A percentile compares a stretch with the other conserved stretches of the same genome.
These are phyloP conservation scores for Porites evermanni DNA, from an alignment of 92 coral and sea anemone species.

Conservation along the genomic window DNA sequence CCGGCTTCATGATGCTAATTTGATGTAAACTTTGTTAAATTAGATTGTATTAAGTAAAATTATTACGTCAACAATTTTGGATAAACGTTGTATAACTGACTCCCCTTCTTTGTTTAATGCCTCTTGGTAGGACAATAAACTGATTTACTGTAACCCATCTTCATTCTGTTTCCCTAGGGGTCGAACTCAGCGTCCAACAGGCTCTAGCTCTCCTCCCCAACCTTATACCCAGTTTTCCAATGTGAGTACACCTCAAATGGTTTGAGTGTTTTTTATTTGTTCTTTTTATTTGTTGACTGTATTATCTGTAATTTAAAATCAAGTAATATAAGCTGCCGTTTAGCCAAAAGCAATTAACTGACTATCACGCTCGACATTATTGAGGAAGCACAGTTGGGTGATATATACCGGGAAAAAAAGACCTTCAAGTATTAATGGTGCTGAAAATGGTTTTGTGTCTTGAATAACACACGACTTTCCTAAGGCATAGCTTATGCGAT, in stretches of 20 bases:
- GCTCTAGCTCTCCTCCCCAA: slow-evolving; percentile 34
- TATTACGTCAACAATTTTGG: too few relatives aligned
- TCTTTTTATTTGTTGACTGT: neutral
- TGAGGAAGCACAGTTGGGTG: too few relatives aligned
- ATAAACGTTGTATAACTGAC: neutral
- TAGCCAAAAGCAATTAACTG: too few relatives aligned
- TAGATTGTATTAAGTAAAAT: neutral
- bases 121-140: neutral
- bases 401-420: too few relatives aligned
- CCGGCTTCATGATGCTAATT: too few relatives aligned
- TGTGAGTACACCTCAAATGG: slow-evolving; percentile 8
- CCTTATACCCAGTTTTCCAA: neutral
- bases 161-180: slow-evolving; percentile 11
- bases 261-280: neutral
- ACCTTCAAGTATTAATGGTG: too few relatives aligned
- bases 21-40: too few relatives aligned
- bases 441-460: too few relatives aligned
- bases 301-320: neutral
- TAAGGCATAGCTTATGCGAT: too few relatives aligned
- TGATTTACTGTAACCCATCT: neutral
- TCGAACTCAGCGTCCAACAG: slow-evolving; percentile 4
- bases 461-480: too few relatives aligned
- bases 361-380: too few relatives aligned
- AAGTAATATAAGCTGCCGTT: too few relatives aligned
- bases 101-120: neutral